Percentiles rank a stretch among this genome's conserved stretches.
phyloP scores from a whole-genome alignment of 2,113 vertebrate species.

The Syngnathus scovelli region DNA sequence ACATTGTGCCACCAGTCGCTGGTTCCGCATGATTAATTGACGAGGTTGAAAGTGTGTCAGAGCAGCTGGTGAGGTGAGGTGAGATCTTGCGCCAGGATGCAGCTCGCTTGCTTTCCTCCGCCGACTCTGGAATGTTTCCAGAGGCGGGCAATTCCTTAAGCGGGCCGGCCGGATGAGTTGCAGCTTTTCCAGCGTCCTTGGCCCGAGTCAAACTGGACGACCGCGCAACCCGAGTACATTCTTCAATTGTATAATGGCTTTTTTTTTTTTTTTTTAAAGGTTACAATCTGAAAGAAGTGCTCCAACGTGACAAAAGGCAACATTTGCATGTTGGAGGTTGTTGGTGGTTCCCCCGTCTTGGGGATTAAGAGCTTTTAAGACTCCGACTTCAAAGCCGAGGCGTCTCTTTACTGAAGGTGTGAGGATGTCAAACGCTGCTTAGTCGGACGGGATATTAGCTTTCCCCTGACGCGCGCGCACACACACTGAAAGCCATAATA shows the following conservation, averaged over 20 bases:
- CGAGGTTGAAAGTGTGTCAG: slow-evolving; percentile 50
- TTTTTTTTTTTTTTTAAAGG: too few relatives aligned
- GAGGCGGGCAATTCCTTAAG: too few relatives aligned
- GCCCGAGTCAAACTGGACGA: too few relatives aligned
- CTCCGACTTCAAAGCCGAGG: slow-evolving; percentile 66
- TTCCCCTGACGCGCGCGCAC: slow-evolving; percentile 9
- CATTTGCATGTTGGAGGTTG: slow-evolving; percentile 51
- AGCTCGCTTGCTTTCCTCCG: neutral
- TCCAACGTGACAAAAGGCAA: slow-evolving; percentile 13
- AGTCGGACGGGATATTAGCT: slow-evolving; percentile 27
- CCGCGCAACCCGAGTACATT: too few relatives aligned
- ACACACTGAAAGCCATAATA: neutral
- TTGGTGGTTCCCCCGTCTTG: slow-evolving; percentile 33
- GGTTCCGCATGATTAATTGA: slow-evolving; percentile 54
- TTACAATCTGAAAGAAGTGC: too few relatives aligned
- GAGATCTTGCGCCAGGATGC: slow-evolving; percentile 4
- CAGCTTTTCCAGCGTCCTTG: too few relatives aligned
- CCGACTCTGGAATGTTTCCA: neutral
- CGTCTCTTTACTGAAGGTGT: slow-evolving; percentile 43
- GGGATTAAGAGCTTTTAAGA: slow-evolving; percentile 69
- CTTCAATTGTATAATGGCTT: too few relatives aligned
- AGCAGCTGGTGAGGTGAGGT: slow-evolving; percentile 18
- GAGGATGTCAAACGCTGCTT: slow-evolving; percentile 51
- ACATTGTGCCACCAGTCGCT: slow-evolving; percentile 31
- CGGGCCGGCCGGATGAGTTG: too few relatives aligned